Conservation (phyloP, 1,140 invertebrate genomes). For the Linepithema humile region DNA sequence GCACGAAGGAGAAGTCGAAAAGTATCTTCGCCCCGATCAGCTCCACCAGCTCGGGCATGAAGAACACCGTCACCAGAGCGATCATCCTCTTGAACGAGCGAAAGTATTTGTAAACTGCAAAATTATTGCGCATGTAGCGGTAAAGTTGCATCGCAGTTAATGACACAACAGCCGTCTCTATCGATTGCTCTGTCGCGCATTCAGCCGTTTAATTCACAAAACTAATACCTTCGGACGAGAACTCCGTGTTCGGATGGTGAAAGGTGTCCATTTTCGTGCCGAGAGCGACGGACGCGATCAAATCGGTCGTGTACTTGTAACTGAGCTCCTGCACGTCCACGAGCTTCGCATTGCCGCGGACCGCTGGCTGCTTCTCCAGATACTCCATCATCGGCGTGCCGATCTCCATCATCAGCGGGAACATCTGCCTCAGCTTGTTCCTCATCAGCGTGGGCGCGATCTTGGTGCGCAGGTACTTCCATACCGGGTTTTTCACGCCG, state of each 20-base stretch:
- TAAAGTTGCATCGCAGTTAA: too few relatives aligned
- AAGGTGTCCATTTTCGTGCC: conserved; percentile 83
- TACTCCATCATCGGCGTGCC: conserved; percentile 73
- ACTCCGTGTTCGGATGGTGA: conserved; percentile 80
- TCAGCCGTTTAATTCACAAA: too few relatives aligned
- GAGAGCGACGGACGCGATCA: conserved; percentile 85
- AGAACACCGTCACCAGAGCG: conserved; percentile 76
- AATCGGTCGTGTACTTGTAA: conserved; percentile 84
- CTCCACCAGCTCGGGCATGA: conserved; percentile 77
- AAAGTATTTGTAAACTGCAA: conserved; percentile 75
- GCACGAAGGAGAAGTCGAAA: background rate
- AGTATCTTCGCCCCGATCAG: conserved; percentile 71
- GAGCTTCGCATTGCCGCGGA: conserved; percentile 48
- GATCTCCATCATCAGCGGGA: conserved; percentile 82
- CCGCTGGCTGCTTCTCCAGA: conserved; percentile 53
- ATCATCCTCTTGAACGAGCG: conserved; percentile 81
- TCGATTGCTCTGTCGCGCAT: too few relatives aligned
- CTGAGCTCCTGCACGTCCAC: conserved; percentile 81
- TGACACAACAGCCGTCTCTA: too few relatives aligned
- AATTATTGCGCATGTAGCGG: conserved; percentile 1
- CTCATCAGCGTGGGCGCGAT: conserved; percentile 15
- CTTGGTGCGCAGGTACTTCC: conserved; percentile 74
- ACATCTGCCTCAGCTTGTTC: conserved; percentile 83
- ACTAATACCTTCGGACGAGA: conserved; percentile 75
- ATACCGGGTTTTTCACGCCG: conserved; percentile 66